These are phyloP conservation scores for Darevskia mixta DNA, from an alignment of 2,797 vertebrate genomes.

Conservation along the genomic window DNA sequence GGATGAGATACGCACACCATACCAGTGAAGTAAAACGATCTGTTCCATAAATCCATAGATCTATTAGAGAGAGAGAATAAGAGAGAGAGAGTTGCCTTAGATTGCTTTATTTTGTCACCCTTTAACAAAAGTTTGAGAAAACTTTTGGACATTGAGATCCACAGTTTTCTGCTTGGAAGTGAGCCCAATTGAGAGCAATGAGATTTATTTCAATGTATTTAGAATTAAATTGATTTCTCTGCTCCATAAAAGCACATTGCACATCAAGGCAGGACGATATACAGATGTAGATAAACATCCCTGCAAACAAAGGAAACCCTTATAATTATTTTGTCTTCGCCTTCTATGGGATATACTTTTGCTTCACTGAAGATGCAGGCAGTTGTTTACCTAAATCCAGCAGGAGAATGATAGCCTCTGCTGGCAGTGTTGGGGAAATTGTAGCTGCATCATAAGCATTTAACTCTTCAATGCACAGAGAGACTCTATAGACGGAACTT, in stretches of 20 bases:
- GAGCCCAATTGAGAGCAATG: neutral
- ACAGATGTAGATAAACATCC: no score
- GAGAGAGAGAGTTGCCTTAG: neutral
- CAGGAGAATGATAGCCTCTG: constrained; percentile 78
- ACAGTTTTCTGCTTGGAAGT: neutral
- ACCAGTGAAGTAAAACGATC: neutral
- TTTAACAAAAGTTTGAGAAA: neutral
- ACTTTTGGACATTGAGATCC: neutral
- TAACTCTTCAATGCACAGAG: constrained; percentile 50
- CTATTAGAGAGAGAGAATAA: neutral
- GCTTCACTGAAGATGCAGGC: constrained; percentile 17
- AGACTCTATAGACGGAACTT: neutral
- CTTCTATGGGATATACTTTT: constrained; percentile 4
- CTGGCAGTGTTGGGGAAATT: constrained; percentile 73
- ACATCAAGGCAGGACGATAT: neutral
- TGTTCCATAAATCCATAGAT: neutral
- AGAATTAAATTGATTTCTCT: neutral
- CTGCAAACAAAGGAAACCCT: neutral
- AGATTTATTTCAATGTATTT: neutral
- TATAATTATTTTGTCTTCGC: neutral
- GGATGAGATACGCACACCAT: rapidly evolving
- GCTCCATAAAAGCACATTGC: no score
- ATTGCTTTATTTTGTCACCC: neutral
- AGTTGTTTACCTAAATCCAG: constrained; percentile 47
- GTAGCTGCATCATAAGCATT: constrained; percentile 48